Conservation (phyloP, 2,113 vertebrate genomes). For the Nansenia antarctica region DNA sequence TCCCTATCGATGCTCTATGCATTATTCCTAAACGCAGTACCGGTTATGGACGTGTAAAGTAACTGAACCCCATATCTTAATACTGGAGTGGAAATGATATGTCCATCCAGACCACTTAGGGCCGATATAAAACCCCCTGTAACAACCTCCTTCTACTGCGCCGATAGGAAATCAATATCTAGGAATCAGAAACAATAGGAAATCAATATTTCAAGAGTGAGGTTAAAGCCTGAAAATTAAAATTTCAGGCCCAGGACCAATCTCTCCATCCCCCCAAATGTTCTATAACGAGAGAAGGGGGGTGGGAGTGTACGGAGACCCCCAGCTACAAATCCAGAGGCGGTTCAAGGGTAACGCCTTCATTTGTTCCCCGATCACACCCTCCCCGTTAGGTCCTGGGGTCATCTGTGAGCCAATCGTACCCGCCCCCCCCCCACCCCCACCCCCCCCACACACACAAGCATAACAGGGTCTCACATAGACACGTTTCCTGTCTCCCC, state of each 20-base stretch:
- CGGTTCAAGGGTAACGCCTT: slow-evolving; percentile 14
- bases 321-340: neutral
- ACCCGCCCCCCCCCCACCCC: neutral
- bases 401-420: neutral
- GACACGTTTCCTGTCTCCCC: neutral
- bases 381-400: neutral
- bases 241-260: slow-evolving; percentile 36
- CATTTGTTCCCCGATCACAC: slow-evolving; percentile 14
- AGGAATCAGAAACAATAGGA: too few relatives aligned
- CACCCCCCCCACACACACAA: neutral
- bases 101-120: slow-evolving; percentile 25
- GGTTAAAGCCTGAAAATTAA: slow-evolving; percentile 26
- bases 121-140: neutral
- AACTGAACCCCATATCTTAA: neutral
- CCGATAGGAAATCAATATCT: slow-evolving; percentile 58
- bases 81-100: slow-evolving; percentile 14
- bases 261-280: slow-evolving; percentile 25
- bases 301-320: neutral
- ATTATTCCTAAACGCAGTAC: slow-evolving; percentile 9
- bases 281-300: slow-evolving; percentile 15
- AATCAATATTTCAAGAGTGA: slow-evolving; percentile 52
- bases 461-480: neutral
- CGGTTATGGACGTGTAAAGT: neutral
- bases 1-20: neutral
- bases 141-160: slow-evolving; percentile 23